These are phyloP conservation scores for Zaprionus obscuricornis DNA, from an alignment of 2,888 invertebrate species.

Conservation along the genomic window DNA sequence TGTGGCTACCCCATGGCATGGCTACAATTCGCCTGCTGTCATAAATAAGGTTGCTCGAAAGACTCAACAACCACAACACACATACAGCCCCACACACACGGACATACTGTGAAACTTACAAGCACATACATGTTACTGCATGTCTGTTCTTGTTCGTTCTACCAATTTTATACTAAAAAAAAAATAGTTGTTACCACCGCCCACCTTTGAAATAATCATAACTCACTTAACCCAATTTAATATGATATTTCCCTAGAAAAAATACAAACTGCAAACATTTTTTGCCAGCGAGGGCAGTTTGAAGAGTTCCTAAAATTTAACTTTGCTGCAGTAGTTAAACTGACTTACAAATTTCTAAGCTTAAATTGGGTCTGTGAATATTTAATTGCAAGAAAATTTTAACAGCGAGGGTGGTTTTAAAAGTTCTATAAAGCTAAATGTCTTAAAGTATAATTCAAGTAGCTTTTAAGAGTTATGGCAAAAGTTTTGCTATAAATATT, in stretches of 20 bases:
- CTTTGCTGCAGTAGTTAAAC: neutral
- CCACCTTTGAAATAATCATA: conserved; percentile 58
- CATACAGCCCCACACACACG: no score
- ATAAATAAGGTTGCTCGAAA: conserved; percentile 37
- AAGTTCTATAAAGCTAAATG: neutral
- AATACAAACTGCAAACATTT: conserved; percentile 3
- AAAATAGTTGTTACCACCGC: conserved; percentile 1
- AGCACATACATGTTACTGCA: no score
- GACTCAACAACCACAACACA: conserved; percentile 24
- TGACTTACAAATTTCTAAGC: no score
- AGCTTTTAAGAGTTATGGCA: no score
- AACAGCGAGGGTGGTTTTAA: conserved; percentile 10
- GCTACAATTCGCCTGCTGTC: conserved; percentile 34
- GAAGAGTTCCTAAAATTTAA: neutral
- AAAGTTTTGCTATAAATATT: no score
- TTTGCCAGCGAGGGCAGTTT: conserved; percentile 13
- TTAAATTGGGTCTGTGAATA: no score
- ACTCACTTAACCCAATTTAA: conserved; percentile 69
- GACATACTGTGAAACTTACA: no score
- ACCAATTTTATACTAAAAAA: no score
- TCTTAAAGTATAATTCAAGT: no score
- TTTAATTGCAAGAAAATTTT: conserved; percentile 7
- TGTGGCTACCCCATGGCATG: conserved; percentile 11
- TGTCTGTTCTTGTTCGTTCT: no score
- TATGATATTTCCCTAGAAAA: conserved; percentile 26